A percentile compares a stretch with the other conserved stretches of the same genome.
phyloP scores from a whole-genome alignment of 2,113 vertebrate species.

The Dolichallabes microphthalmus region DNA sequence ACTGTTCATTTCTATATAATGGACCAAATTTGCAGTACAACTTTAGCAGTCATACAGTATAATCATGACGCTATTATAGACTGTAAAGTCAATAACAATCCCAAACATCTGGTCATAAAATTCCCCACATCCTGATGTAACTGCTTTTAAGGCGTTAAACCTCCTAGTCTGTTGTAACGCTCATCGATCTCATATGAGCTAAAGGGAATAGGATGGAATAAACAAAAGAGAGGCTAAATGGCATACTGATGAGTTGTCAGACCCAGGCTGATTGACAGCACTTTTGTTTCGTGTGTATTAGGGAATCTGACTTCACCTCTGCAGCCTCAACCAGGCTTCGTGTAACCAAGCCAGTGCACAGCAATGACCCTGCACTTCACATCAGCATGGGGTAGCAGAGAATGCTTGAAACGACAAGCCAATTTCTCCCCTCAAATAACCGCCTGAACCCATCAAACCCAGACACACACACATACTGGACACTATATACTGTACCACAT shows the following conservation, averaged over 20 bases:
- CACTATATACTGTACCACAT: constrained; percentile 44
- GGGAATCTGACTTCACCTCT: constrained; percentile 78
- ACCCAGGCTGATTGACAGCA: constrained; percentile 68
- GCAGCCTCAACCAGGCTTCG: constrained; percentile 64
- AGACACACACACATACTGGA: constrained; percentile 25
- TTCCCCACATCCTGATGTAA: neutral
- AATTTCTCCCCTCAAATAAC: constrained; percentile 18
- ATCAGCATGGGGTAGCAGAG: constrained; percentile 27
- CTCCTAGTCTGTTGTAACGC: constrained; percentile 4
- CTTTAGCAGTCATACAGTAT: neutral
- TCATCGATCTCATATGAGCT: constrained; percentile 68
- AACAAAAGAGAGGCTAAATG: constrained; percentile 39
- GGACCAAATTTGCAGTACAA: neutral
- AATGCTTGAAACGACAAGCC: constrained; percentile 47
- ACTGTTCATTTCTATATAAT: neutral
- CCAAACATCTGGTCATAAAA: constrained; percentile 2
- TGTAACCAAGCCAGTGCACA: constrained; percentile 63
- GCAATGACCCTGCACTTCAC: constrained; percentile 60
- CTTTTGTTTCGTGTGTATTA: constrained; percentile 76
- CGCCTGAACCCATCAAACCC: constrained; percentile 2
- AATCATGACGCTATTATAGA: neutral
- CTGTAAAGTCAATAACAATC: neutral
- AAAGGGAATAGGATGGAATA: neutral
- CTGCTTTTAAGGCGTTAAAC: neutral
- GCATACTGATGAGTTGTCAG: constrained; percentile 53